Conservation (phyloP, 2,113 vertebrate species). For the Bufo gargarizans region DNA sequence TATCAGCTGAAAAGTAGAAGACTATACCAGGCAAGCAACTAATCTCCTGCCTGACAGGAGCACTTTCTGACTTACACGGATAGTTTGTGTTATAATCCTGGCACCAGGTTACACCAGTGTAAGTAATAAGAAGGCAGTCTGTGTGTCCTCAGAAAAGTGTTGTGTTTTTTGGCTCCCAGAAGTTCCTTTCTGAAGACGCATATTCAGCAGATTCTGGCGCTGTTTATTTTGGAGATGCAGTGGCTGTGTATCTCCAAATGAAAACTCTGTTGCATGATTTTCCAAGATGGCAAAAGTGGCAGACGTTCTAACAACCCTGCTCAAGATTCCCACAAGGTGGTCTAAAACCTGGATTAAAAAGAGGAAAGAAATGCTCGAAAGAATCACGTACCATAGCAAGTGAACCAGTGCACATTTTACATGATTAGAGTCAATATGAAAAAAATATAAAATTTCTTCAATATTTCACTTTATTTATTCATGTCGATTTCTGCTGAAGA, state of each 20-base stretch:
- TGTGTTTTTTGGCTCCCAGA: slow-evolving; percentile 53
- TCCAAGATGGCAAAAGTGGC: slow-evolving; percentile 36
- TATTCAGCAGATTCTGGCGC: slow-evolving; percentile 43
- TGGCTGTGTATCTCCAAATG: slow-evolving; percentile 46
- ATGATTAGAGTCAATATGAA: background rate
- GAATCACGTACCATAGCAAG: background rate
- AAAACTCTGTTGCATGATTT: slow-evolving; percentile 35
- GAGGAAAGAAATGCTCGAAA: slow-evolving; percentile 2
- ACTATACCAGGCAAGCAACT: slow-evolving; percentile 29
- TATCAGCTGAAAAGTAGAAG: background rate
- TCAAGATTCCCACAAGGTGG: slow-evolving; percentile 37
- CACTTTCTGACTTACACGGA: slow-evolving; percentile 50
- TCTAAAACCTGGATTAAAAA: slow-evolving; percentile 30
- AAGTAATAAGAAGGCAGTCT: slow-evolving; percentile 51
- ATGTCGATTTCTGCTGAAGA: background rate
- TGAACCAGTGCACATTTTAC: background rate
- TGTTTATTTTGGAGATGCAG: slow-evolving; percentile 57
- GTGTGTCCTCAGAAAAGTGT: slow-evolving; percentile 58
- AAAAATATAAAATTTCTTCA: background rate
- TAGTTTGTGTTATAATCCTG: slow-evolving; percentile 52
- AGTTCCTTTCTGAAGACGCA: slow-evolving; percentile 52
- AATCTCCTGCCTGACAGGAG: slow-evolving; percentile 34
- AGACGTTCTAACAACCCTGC: slow-evolving; percentile 47
- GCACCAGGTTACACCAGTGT: slow-evolving; percentile 33
- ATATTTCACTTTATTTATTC: background rate